Percentiles rank a stretch among this genome's conserved stretches.
Evolutionary conservation across 1,140 invertebrate genomes (phyloP).

Genomic region (Drosophila bifasciata): DNA sequence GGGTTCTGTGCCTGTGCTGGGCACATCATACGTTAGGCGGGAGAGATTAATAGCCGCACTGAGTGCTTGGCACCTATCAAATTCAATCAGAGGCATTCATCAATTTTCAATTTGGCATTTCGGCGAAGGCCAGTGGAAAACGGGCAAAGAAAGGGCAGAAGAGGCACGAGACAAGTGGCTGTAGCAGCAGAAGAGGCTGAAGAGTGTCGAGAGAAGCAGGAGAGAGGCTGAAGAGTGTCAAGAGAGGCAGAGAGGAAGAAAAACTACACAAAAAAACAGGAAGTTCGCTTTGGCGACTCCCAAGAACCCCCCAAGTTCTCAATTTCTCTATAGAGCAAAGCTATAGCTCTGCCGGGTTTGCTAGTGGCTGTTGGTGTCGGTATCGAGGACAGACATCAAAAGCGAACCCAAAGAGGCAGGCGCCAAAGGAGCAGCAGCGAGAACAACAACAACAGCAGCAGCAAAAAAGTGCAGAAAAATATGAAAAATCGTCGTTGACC

Average conservation of each 20-base stretch:
- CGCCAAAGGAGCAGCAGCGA: conserved; percentile 25
- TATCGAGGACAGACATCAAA: conserved; percentile 69
- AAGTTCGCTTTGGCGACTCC: conserved; percentile 50
- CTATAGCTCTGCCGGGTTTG: conserved; percentile 1
- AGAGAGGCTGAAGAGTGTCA: background rate
- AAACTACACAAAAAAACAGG: conserved; percentile 60
- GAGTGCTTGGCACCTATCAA: conserved; percentile 82
- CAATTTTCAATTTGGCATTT: conserved; percentile 82
- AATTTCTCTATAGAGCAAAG: conserved; percentile 31
- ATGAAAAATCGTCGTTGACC: conserved; percentile 79
- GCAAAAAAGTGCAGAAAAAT: conserved; percentile 69
- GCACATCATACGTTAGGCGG: conserved; percentile 68
- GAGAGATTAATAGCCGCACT: conserved; percentile 80
- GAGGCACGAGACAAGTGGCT: no score
- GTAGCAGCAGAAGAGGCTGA: no score
- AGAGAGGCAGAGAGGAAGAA: background rate
- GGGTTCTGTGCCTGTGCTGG: background rate
- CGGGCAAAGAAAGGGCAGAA: background rate
- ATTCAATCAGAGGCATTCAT: conserved; percentile 82
- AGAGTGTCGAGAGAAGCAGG: background rate
- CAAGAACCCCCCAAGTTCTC: no score
- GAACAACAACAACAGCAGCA: background rate
- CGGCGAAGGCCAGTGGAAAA: conserved; percentile 13
- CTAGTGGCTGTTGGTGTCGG: background rate
- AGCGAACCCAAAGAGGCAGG: conserved; percentile 31